Evolutionary conservation across 2,888 invertebrate genomes (phyloP).

Genomic region (Lasioglossum marginatum): DNA sequence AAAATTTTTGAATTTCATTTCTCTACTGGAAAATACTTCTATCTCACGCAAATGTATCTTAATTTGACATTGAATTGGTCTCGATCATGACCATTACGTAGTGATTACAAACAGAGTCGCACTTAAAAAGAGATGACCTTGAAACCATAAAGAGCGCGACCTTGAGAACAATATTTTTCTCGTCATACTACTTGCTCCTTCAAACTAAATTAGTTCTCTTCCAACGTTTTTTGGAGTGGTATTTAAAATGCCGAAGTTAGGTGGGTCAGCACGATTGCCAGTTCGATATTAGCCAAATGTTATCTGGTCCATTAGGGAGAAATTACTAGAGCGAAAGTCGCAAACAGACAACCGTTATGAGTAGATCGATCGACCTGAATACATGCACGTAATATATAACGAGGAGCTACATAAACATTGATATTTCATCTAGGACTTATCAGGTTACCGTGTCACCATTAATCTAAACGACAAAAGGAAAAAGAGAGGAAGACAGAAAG

Average conservation of each 20-base stretch:
- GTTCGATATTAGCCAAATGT: constrained; percentile 3
- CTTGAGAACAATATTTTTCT: neutral
- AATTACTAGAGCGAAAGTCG: constrained; percentile 20
- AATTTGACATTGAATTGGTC: neutral
- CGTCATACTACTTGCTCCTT: neutral
- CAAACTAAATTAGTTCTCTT: neutral
- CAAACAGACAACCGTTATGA: constrained; percentile 1
- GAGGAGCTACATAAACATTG: constrained; percentile 9
- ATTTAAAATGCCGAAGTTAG: neutral
- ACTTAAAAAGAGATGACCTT: neutral
- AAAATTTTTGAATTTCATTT: neutral
- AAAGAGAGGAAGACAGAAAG: neutral
- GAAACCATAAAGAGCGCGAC: neutral
- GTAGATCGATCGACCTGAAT: constrained; percentile 7
- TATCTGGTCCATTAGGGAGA: constrained; percentile 4
- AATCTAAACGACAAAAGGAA: neutral
- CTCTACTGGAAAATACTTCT: neutral
- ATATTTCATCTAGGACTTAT: neutral
- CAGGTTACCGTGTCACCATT: neutral
- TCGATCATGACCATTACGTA: neutral
- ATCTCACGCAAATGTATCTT: too few species aligned
- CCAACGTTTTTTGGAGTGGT: neutral
- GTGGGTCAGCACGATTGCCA: neutral
- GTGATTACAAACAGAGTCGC: neutral
- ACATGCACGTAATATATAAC: constrained; percentile 3